Evolutionary conservation across 2,888 invertebrate species (phyloP), one percentile per base, ranked within the genome.

Genomic region (Apeira syringaria): DNA sequence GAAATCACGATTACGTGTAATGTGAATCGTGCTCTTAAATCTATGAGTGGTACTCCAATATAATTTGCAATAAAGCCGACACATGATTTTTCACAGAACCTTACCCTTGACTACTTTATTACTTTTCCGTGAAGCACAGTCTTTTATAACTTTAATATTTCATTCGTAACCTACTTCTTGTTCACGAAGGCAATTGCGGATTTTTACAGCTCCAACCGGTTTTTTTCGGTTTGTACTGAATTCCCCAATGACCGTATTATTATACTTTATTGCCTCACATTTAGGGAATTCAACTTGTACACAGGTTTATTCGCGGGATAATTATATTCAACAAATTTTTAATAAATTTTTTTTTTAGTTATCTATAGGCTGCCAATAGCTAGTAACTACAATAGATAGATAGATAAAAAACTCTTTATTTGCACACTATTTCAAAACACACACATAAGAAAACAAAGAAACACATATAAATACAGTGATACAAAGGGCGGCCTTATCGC

Each of bases 41-140:
- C 47, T 40, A 45, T 31, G 40, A 53, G 55, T 39, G 45, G 40
- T 43, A 61, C 56, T 57, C 61, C 62, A 76, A 76, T 74, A 74
- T 77, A 77, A 79, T 80, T 78, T 78, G 74, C 75, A 75, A 74
- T 79, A 75, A 77, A 75, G 63, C 65, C 59, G 51, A 61, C 68
- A 63, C 62, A 74, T 69, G 71, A 78, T 75, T 80, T 74, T 71
- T 74, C 61, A 57, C 66, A 47, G 53, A 61, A 56, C 44, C 61
- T 71, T 69, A 62, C 65, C 60, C 64, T 65, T 68, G 75, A 74
- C 74, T 74, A 67, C 73, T 80, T 79, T 80, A 80, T 77, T 74
- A 74, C 78, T 71, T 76, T 79, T 76, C 78, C 62, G 62, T 63
- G 73, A 74, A 79, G 63, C 63, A 47, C 53, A 56, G 64, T 61